phyloP scores from a whole-genome alignment of 2,888 invertebrate genomes.

The Tipula lateralis region DNA sequence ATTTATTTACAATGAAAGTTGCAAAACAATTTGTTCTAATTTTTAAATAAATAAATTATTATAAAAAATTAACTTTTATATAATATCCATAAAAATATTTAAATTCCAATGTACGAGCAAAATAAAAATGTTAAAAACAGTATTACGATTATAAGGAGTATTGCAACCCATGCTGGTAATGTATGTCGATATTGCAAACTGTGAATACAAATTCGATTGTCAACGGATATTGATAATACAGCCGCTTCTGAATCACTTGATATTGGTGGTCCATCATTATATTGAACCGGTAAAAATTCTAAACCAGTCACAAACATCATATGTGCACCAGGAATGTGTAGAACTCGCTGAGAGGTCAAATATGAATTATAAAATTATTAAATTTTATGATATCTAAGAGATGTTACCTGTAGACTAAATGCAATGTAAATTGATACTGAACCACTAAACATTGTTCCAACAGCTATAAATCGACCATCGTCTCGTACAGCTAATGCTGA shows the following conservation, averaged over 20 bases:
- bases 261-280: constrained; percentile 64
- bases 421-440: constrained; percentile 85
- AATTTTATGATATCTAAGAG: too few species aligned
- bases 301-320: constrained; percentile 96
- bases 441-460: constrained; percentile 91
- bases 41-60: constrained; percentile 5
- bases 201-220: constrained; percentile 88
- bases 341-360: constrained; percentile 59
- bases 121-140: constrained; percentile 73
- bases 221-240: constrained; percentile 90
- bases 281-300: constrained; percentile 77
- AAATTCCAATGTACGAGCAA: constrained; percentile 80
- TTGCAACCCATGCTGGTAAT: constrained; percentile 76
- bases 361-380: constrained; percentile 26
- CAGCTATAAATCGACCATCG: constrained; percentile 86
- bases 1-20: background rate
- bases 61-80: background rate
- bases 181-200: constrained; percentile 73
- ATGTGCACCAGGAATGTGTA: constrained; percentile 81
- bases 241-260: constrained; percentile 77
- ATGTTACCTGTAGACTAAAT: constrained; percentile 81
- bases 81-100: constrained; percentile 34
- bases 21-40: background rate
- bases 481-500: constrained; percentile 83
- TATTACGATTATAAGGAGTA: constrained; percentile 67